These are phyloP conservation scores for Notolepis coatsorum DNA, from an alignment of 2,797 vertebrate species.

Conservation along the genomic window DNA sequence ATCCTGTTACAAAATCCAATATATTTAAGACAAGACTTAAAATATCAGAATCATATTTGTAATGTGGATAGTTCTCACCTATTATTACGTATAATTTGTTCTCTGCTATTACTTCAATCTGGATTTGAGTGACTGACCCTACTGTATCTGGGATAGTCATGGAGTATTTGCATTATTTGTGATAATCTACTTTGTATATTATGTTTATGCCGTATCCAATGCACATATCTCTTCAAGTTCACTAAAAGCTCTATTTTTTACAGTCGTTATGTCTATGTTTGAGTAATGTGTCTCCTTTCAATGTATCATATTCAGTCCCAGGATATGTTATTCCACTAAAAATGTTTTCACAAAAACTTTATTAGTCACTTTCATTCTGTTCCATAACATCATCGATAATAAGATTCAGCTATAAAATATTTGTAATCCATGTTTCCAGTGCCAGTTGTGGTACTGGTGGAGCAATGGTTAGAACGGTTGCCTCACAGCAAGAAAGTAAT, in stretches of 20 bases:
- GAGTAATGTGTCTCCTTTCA: slow-evolving; percentile 50
- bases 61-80: slow-evolving; percentile 51
- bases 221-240: slow-evolving; percentile 54
- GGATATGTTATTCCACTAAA: slow-evolving; percentile 46
- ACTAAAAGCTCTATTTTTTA: slow-evolving; percentile 67
- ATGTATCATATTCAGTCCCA: slow-evolving; percentile 51
- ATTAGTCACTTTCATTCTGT: slow-evolving; percentile 71
- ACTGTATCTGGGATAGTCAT: slow-evolving; percentile 14
- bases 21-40: slow-evolving; percentile 21
- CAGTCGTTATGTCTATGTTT: slow-evolving; percentile 53
- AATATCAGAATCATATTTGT: slow-evolving; percentile 39
- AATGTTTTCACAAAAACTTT: slow-evolving; percentile 51
- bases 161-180: slow-evolving; percentile 46
- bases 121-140: slow-evolving; percentile 49
- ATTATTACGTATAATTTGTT: too few species aligned
- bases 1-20: slow-evolving; percentile 1
- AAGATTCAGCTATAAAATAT: slow-evolving; percentile 48
- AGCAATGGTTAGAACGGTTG: too few species aligned
- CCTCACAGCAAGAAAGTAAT: too few species aligned
- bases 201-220: slow-evolving; percentile 60
- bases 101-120: too few species aligned
- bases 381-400: slow-evolving; percentile 56
- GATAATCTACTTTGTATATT: slow-evolving; percentile 70
- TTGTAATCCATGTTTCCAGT: slow-evolving; percentile 23
- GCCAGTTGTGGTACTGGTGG: too few species aligned